Base-by-base conservation (phyloP, 1,140 invertebrate species). In the Conus ventricosus region DNA sequence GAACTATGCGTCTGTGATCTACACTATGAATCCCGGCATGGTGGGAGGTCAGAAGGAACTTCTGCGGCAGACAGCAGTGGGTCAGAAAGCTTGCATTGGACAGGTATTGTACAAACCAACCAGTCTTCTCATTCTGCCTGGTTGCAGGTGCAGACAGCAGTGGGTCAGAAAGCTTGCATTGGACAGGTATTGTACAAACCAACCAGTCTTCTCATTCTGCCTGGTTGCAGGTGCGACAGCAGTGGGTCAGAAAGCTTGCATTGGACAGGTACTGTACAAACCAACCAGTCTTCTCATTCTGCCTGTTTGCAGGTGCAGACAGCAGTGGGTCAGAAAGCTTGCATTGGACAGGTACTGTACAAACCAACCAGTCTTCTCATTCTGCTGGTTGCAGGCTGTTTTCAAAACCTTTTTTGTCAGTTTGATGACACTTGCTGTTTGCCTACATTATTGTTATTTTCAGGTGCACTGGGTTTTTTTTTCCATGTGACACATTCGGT, bases 1-100 rank as follows among this genome's bases (percentile, higher is more conserved):
- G 97, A 97, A 97, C 17, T 98, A 98, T 93, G 96, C 97, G 4
- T 97, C 97, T 39, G 96, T 96, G 0, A 96, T 97, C 11, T 96
- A 97, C 92, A 95, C 96, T 5, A 95, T 96, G 89, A 96, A 96
- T 10, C 96, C 96, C 78, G 96, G 97, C 92, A 97, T 97, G n/a
- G 96, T 97, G 93, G 90, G 91, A 51, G 94, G 93, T 11, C 91
- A 91, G 10, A 90, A 93, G n/a, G 92, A 93, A 25, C 91, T 95
- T 17, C 87, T 94, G 6, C 81, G 71, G 10, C 84, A n/a, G 91
- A 25, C 93, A 25, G 85, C 92, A 20, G 88, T 88, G 53, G 90
- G 51, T 23, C 90, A 91, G 76, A 88, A 89, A 7, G 67, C 81
- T 39, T 90, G 89, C 20, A 75, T 87, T 27, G 80, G 88, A 86